Conservation (phyloP, 2,113 vertebrate genomes). For the Laticauda laticaudata region DNA sequence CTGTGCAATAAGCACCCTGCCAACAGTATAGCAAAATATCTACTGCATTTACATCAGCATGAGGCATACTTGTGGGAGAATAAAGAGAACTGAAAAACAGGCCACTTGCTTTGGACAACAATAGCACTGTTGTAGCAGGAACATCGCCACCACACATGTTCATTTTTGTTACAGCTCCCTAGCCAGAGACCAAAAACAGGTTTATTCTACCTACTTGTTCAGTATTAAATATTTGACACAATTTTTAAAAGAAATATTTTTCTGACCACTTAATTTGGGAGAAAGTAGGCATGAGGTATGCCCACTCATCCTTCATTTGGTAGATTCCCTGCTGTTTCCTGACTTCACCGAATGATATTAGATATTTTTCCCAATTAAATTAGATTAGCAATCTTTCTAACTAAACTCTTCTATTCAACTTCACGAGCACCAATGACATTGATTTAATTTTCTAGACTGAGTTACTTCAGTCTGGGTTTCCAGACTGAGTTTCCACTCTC, state of each 20-base stretch:
- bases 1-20: not conserved
- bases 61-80: not conserved
- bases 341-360: not conserved
- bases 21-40: not conserved
- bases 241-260: not conserved
- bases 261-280: not conserved
- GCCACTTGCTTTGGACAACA: not conserved
- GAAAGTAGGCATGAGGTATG: not conserved
- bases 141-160: not conserved
- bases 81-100: not conserved
- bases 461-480: not conserved
- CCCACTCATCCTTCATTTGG: not conserved
- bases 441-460: not conserved
- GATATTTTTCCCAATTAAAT: not conserved
- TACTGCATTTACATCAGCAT: not conserved
- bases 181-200: not conserved
- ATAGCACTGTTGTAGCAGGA: not conserved
- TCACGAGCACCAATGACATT: not conserved
- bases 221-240: not conserved
- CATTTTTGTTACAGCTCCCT: not conserved
- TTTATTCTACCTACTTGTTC: not conserved
- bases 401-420: not conserved
- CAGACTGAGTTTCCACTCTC: not conserved
- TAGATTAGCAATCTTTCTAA: not conserved
- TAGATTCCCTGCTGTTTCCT: not conserved